A percentile compares a stretch with the other conserved stretches of the same genome.
Conservation (phyloP, 2,797 vertebrate species). For the Clarias platycephalus region DNA sequence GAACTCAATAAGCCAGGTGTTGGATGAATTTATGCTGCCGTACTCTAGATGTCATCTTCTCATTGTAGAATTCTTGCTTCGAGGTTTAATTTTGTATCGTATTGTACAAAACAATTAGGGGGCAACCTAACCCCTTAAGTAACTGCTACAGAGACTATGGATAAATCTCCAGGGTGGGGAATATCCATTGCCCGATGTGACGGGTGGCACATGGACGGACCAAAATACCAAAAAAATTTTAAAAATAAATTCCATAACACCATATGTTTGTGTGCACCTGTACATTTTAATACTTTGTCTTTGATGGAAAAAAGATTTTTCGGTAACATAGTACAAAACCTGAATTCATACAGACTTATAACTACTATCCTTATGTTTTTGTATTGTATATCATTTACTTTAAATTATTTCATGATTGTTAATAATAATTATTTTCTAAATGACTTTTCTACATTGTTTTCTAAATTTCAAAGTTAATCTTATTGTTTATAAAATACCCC, state of each 20-base stretch:
- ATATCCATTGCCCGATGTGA: too few relatives aligned
- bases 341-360: background rate
- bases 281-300: background rate
- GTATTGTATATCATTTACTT: background rate
- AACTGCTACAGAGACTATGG: too few relatives aligned
- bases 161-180: too few relatives aligned
- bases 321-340: background rate
- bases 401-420: background rate
- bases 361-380: background rate
- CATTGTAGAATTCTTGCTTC: background rate
- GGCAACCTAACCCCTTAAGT: too few relatives aligned
- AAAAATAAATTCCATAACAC: too few relatives aligned
- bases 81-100: background rate
- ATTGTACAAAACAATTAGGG: background rate
- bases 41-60: background rate
- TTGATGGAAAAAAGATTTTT: too few relatives aligned
- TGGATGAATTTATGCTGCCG: background rate
- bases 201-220: too few relatives aligned
- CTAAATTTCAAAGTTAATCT: too few relatives aligned
- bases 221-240: too few relatives aligned
- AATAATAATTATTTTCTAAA: background rate
- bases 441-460: too few relatives aligned
- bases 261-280: background rate
- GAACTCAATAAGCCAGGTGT: background rate
- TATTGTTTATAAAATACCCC: background rate